Conservation (phyloP, 2,797 vertebrate genomes). For the Vireo griseus region DNA sequence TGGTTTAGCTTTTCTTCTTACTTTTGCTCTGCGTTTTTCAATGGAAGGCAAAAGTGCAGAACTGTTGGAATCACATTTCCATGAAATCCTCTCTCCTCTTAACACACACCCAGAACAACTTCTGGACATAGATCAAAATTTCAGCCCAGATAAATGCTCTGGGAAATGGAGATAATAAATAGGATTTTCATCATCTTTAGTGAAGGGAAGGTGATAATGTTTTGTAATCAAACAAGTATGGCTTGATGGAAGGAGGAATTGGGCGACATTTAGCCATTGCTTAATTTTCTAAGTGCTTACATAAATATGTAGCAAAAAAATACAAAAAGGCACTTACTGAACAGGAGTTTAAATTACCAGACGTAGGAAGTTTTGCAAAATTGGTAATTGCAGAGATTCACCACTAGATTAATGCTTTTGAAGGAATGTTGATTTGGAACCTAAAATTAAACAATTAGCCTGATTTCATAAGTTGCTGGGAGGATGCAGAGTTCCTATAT, state of each 20-base stretch:
- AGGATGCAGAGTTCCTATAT: slow-evolving; percentile 48
- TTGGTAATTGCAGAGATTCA: slow-evolving; percentile 49
- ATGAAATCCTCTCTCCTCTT: not conserved
- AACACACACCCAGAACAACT: not conserved
- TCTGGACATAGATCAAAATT: not conserved
- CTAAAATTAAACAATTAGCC: slow-evolving; percentile 60
- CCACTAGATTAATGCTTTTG: slow-evolving; percentile 51
- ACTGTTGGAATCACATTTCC: not conserved
- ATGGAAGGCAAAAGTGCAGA: not conserved
- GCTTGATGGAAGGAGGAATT: not conserved
- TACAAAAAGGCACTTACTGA: not conserved
- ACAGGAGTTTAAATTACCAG: not conserved
- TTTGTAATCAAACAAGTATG: not conserved
- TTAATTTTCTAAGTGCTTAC: not conserved
- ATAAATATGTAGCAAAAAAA: not conserved
- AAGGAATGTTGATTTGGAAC: slow-evolving; percentile 42
- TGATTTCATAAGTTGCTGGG: slow-evolving; percentile 50
- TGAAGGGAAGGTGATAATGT: not conserved
- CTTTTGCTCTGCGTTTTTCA: not conserved
- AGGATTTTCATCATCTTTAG: not conserved
- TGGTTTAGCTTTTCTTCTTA: not conserved
- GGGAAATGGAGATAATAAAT: not conserved
- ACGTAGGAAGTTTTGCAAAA: not conserved
- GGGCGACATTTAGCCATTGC: not conserved
- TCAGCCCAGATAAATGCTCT: not conserved